These are phyloP conservation scores for Aphidius ervi DNA, from an alignment of 1,140 invertebrate species.

Conservation along the genomic window DNA sequence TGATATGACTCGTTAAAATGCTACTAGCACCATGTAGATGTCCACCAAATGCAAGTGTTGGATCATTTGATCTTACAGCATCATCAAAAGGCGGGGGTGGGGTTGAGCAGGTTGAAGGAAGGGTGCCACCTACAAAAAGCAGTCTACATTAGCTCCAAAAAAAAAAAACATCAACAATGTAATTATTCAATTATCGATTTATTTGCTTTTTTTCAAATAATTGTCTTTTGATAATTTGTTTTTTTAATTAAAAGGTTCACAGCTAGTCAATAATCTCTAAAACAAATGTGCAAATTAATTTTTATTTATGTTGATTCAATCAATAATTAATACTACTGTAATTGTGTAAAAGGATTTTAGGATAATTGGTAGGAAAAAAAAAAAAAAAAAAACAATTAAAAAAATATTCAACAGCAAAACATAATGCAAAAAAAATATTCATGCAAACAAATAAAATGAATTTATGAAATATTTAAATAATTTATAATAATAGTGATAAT, in stretches of 20 bases:
- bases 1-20: slow-evolving; percentile 41
- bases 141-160: slow-evolving; percentile 47
- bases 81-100: slow-evolving; percentile 86
- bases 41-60: slow-evolving; percentile 49
- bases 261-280: background rate
- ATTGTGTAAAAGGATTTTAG: too few relatives aligned
- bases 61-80: slow-evolving; percentile 57
- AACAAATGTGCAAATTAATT: too few relatives aligned
- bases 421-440: background rate
- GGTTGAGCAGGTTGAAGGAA: slow-evolving; percentile 73
- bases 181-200: background rate
- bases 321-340: too few relatives aligned
- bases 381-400: too few relatives aligned
- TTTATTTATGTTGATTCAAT: too few relatives aligned
- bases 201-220: background rate
- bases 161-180: slow-evolving; percentile 6
- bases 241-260: background rate
- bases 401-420: too few relatives aligned
- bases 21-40: slow-evolving; percentile 37
- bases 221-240: background rate
- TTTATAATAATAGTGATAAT: slow-evolving; percentile 4
- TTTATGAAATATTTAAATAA: background rate
- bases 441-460: slow-evolving; percentile 3
- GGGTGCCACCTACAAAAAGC: slow-evolving; percentile 53
- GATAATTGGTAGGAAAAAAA: too few relatives aligned